phyloP scores from a whole-genome alignment of 2,888 invertebrate species.

The Apamea monoglypha region DNA sequence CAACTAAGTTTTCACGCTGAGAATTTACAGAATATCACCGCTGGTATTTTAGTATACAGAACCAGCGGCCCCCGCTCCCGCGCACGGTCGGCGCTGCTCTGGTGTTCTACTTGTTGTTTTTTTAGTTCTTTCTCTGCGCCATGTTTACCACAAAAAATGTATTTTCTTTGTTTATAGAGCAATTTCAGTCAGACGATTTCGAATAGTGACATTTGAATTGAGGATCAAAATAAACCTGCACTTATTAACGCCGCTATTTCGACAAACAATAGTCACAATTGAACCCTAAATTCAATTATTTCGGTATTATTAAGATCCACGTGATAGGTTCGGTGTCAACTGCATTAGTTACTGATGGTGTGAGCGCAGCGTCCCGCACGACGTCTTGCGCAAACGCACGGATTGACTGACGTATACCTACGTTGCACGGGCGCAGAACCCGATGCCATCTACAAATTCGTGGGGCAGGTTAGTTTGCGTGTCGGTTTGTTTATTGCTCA shows the following conservation, averaged over 20 bases:
- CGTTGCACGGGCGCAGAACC: constrained; percentile 64
- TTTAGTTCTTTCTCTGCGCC: no score
- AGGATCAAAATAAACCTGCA: neutral
- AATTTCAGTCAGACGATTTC: neutral
- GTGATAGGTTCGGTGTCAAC: constrained; percentile 62
- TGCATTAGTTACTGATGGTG: constrained; percentile 63
- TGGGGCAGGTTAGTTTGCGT: constrained; percentile 67
- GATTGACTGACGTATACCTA: constrained; percentile 59
- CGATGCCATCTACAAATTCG: constrained; percentile 71
- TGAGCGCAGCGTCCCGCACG: constrained; percentile 71
- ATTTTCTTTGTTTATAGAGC: neutral
- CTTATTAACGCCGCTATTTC: constrained; percentile 2
- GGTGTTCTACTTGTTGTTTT: no score
- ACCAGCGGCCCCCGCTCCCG: no score
- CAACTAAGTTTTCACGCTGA: neutral
- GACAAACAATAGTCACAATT: constrained; percentile 27
- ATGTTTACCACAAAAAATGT: no score
- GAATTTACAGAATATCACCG: no score
- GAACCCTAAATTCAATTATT: constrained; percentile 54
- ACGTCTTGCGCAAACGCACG: constrained; percentile 73
- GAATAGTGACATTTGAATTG: neutral
- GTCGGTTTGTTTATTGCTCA: constrained; percentile 73
- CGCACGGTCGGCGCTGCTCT: no score
- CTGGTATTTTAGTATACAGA: no score
- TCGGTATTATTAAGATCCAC: constrained; percentile 52